Conservation (phyloP, 2,888 invertebrate species). For the Steinernema scapterisci region DNA sequence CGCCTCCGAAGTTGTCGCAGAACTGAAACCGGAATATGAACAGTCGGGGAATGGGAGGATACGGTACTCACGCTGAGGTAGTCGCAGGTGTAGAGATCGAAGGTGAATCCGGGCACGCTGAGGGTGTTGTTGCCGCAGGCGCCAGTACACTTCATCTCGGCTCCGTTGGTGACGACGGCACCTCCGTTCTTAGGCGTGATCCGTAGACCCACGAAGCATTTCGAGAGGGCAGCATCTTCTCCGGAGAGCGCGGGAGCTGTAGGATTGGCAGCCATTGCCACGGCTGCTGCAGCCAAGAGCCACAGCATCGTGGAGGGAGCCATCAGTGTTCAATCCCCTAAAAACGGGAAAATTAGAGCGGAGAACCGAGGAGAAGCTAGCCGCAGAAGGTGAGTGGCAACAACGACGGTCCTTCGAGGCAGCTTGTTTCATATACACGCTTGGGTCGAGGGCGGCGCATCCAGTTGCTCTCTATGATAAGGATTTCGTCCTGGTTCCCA, state of each 20-base stretch:
- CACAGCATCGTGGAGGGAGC: constrained; percentile 5
- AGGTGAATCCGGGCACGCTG: neutral
- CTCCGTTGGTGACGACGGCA: neutral
- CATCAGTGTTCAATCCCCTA: neutral
- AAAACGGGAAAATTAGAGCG: neutral
- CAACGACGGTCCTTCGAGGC: neutral
- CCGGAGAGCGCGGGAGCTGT: neutral
- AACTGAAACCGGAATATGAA: neutral
- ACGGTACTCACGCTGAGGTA: neutral
- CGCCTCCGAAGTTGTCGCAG: neutral
- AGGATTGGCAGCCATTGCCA: neutral
- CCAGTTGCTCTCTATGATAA: constrained; percentile 24
- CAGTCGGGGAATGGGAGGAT: neutral
- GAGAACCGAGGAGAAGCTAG: neutral
- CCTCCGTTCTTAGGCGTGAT: neutral
- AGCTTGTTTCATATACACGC: constrained; percentile 3
- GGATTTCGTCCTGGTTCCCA: constrained; percentile 19
- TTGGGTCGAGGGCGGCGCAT: constrained; percentile 18
- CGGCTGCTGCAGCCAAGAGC: constrained; percentile 19
- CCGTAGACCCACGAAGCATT: neutral
- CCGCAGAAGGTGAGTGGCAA: neutral
- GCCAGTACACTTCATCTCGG: constrained; percentile 26
- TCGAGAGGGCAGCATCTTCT: neutral
- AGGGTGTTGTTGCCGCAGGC: constrained; percentile 4
- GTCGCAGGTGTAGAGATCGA: constrained; percentile 33